phyloP scores from a whole-genome alignment of 2,797 vertebrate species.

The Petrocephalus sullivani region DNA sequence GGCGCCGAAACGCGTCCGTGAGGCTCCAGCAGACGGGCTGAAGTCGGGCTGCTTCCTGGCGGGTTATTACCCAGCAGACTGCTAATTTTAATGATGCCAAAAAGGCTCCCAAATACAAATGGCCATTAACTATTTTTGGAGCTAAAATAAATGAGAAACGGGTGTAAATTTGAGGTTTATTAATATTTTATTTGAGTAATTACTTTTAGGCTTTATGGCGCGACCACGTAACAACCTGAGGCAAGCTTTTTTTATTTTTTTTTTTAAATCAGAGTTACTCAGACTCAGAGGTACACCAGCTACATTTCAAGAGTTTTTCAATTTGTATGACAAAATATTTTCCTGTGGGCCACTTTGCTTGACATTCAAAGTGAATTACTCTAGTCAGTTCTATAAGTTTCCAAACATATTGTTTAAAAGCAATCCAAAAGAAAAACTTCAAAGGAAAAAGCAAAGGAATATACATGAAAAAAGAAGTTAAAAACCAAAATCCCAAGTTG shows the following conservation, averaged over 20 bases:
- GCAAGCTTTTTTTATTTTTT: background rate
- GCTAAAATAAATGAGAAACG: background rate
- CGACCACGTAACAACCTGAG: background rate
- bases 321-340: background rate
- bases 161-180: conserved; percentile 4
- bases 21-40: background rate
- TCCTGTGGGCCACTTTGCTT: background rate
- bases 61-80: background rate
- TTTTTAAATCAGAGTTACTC: background rate
- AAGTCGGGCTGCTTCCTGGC: background rate
- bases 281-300: background rate
- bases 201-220: background rate
- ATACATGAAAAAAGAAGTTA: background rate
- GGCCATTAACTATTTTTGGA: background rate
- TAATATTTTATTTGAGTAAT: conserved; percentile 5
- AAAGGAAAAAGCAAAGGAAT: background rate
- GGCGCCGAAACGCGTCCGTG: background rate
- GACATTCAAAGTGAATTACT: background rate
- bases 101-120: background rate
- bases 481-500: background rate
- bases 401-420: background rate
- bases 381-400: background rate
- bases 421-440: background rate
- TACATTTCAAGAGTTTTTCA: background rate
- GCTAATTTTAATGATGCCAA: background rate